These are phyloP conservation scores for Bhutanitis thaidina DNA, from an alignment of 2,888 invertebrate species.

Conservation along the genomic window DNA sequence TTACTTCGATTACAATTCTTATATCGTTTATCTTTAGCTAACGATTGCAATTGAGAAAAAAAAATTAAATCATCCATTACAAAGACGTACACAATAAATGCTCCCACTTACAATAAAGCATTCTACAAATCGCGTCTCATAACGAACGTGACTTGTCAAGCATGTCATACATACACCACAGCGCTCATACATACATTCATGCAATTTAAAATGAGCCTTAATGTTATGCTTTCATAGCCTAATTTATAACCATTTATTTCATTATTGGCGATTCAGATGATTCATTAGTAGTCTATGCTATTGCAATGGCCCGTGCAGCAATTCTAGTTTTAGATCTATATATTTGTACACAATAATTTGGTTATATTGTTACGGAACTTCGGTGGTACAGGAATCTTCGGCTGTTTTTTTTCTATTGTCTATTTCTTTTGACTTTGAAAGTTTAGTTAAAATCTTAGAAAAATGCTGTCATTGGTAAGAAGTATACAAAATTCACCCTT, in stretches of 20 bases:
- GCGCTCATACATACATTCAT: constrained; percentile 20
- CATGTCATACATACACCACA: constrained; percentile 20
- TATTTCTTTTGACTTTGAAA: no score
- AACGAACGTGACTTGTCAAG: constrained; percentile 30
- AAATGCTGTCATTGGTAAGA: no score
- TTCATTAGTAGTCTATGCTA: constrained; percentile 10
- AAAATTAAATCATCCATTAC: constrained; percentile 3
- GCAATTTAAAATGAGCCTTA: constrained; percentile 8
- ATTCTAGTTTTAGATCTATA: constrained; percentile 6
- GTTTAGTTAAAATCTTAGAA: no score
- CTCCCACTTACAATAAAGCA: constrained; percentile 28
- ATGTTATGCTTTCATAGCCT: not conserved
- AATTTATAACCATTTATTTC: not conserved
- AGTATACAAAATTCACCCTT: no score
- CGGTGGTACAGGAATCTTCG: not conserved
- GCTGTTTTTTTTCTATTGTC: no score
- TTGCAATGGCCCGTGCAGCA: constrained; percentile 2
- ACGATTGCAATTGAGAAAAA: not conserved
- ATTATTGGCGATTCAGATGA: constrained; percentile 11
- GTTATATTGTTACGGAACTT: constrained; percentile 1
- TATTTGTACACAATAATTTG: not conserved
- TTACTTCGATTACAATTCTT: no score
- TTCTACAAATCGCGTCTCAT: constrained; percentile 27
- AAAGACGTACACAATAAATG: constrained; percentile 16
- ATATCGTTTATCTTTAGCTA: no score